Evolutionary conservation across 2,888 invertebrate genomes (phyloP).

Genomic region (Drosophila rellima): DNA sequence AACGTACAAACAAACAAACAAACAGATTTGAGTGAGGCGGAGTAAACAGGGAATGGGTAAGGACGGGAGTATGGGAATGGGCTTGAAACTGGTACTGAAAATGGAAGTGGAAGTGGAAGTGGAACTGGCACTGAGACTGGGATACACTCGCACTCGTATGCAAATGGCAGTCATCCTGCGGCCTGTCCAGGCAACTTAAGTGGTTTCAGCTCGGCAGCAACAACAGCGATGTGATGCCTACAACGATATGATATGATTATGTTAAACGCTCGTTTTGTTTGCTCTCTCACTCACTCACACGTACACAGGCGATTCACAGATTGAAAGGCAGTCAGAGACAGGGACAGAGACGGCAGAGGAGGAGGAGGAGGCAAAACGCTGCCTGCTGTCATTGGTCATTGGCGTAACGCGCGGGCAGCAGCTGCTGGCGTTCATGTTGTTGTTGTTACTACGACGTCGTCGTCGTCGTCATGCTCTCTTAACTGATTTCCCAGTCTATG

Average conservation of each 20-base stretch:
- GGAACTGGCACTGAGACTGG: neutral
- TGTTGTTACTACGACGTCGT: slow-evolving; percentile 47
- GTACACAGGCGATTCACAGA: slow-evolving; percentile 15
- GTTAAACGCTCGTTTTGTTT: slow-evolving; percentile 83
- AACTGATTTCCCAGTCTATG: slow-evolving; percentile 78
- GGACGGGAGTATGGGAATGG: neutral
- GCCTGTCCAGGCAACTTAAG: slow-evolving; percentile 75
- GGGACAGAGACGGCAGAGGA: slow-evolving; percentile 4
- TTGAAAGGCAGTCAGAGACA: slow-evolving; percentile 23
- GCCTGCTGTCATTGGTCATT: slow-evolving; percentile 73
- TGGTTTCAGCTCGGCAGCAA: slow-evolving; percentile 68
- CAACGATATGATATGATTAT: slow-evolving; percentile 81
- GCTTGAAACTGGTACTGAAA: neutral
- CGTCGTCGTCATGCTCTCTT: slow-evolving; percentile 81
- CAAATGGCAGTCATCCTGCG: slow-evolving; percentile 79
- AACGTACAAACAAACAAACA: slow-evolving; percentile 37
- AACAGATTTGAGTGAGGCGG: slow-evolving; percentile 28
- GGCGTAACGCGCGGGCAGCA: slow-evolving; percentile 73
- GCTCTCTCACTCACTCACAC: slow-evolving; percentile 49
- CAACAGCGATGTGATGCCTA: slow-evolving; percentile 76
- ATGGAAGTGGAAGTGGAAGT: too few species aligned
- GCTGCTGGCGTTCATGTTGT: slow-evolving; percentile 34
- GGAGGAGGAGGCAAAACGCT: slow-evolving; percentile 46
- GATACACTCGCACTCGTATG: slow-evolving; percentile 46
- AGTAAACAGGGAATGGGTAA: slow-evolving; percentile 7